phyloP scores from a whole-genome alignment of 2,797 vertebrate species.

The Crax fasciolata region DNA sequence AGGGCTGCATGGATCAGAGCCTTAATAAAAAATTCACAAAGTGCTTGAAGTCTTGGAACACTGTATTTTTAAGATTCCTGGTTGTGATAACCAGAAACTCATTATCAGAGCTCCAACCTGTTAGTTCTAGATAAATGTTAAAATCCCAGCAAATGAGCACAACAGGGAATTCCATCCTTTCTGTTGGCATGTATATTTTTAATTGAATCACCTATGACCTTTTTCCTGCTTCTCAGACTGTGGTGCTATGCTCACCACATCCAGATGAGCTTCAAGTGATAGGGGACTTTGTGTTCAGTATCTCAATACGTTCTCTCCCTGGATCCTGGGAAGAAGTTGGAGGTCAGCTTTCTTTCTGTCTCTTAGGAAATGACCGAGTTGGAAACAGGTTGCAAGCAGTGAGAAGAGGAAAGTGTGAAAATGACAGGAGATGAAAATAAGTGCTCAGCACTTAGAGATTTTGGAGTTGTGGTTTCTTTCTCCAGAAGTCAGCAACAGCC shows the following conservation, averaged over 20 bases:
- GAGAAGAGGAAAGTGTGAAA: not conserved
- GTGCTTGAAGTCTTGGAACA: not conserved
- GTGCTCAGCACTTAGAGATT: fast-evolving
- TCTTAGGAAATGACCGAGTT: not conserved
- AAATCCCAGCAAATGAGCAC: constrained; percentile 7
- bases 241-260: not conserved
- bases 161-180: not conserved
- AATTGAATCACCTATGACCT: not conserved
- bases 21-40: not conserved
- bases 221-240: not conserved
- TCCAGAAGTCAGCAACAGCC: not conserved
- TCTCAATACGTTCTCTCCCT: not conserved
- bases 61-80: not conserved
- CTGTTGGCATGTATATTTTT: not conserved
- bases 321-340: not conserved
- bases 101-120: not conserved
- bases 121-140: not conserved
- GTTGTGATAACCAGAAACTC: not conserved
- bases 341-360: not conserved
- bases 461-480: not conserved
- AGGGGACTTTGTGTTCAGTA: not conserved
- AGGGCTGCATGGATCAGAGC: not conserved
- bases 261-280: not conserved
- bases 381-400: not conserved
- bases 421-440: not conserved